A percentile compares a stretch with the other conserved stretches of the same genome.
phyloP scores from a whole-genome alignment of 2,797 vertebrate species.

The Pseudochirops corinnae region DNA sequence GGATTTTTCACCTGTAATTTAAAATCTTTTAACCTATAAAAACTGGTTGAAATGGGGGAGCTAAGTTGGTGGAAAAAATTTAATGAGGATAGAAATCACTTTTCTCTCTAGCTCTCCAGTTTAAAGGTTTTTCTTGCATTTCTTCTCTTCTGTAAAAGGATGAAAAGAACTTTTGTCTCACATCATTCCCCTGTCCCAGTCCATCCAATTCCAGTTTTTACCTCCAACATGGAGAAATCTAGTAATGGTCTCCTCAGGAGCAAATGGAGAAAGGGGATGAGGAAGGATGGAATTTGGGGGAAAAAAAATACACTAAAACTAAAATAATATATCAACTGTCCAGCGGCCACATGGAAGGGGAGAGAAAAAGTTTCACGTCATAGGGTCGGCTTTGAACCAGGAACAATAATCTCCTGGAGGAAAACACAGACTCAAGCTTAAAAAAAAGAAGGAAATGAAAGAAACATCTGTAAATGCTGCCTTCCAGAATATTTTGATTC shows the following conservation, averaged over 20 bases:
- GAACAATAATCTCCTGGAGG: neutral
- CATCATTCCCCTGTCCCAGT: neutral
- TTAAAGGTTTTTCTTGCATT: neutral
- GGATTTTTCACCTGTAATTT: neutral
- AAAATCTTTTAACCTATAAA: neutral
- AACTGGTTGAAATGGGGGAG: neutral
- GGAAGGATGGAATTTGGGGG: neutral
- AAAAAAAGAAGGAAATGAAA: neutral
- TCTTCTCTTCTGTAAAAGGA: neutral
- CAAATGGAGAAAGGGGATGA: neutral
- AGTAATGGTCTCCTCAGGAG: neutral
- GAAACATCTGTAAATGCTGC: neutral
- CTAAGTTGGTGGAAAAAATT: neutral
- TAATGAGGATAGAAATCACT: neutral
- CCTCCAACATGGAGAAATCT: neutral
- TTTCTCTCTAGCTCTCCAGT: neutral
- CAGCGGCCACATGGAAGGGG: neutral
- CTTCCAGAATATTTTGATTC: neutral
- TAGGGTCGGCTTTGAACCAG: neutral
- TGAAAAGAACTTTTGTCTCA: neutral
- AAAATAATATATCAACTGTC: slow-evolving; percentile 3
- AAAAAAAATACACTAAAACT: neutral
- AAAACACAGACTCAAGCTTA: neutral
- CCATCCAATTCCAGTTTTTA: neutral
- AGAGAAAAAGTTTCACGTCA: neutral